Evolutionary conservation across 2,797 vertebrate species (phyloP).

Genomic region (Malurus leucopterus): DNA sequence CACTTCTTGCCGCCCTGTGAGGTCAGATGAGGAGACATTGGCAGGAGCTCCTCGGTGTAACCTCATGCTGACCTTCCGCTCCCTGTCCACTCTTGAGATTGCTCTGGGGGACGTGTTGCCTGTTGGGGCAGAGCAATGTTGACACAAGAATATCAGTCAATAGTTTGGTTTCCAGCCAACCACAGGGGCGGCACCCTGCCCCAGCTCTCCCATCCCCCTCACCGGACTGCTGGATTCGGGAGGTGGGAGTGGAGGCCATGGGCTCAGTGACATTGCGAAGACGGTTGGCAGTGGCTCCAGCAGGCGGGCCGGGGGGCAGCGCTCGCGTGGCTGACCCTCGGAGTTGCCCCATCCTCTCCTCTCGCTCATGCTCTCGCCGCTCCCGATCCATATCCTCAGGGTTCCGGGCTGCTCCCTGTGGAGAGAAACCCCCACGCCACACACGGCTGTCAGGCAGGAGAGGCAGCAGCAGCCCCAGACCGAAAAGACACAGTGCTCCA

Average conservation of each 20-base stretch:
- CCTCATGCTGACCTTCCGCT: slow-evolving; percentile 96
- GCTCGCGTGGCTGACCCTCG: slow-evolving; percentile 85
- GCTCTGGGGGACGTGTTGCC: slow-evolving; percentile 94
- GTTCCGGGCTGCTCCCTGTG: slow-evolving; percentile 89
- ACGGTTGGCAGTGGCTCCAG: slow-evolving; percentile 83
- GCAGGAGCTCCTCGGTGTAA: slow-evolving; percentile 93
- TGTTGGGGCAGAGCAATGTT: neutral
- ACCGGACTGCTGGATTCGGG: slow-evolving; percentile 92
- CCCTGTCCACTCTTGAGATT: slow-evolving; percentile 92
- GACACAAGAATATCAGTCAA: neutral
- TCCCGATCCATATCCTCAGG: slow-evolving; percentile 91
- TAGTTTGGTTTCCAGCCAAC: neutral
- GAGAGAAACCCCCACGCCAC: neutral
- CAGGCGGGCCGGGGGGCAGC: slow-evolving; percentile 83
- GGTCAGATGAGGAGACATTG: slow-evolving; percentile 93
- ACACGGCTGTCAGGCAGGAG: neutral
- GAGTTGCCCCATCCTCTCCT: slow-evolving; percentile 87
- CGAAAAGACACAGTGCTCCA: neutral
- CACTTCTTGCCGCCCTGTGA: slow-evolving; percentile 91
- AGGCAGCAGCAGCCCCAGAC: neutral
- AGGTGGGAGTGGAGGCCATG: slow-evolving; percentile 87
- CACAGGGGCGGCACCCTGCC: neutral
- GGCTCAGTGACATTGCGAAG: slow-evolving; percentile 89
- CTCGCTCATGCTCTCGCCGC: slow-evolving; percentile 87
- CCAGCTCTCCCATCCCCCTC: slow-evolving; percentile 19